Evolutionary conservation across 1,140 invertebrate genomes (phyloP), one percentile per base, ranked within the genome.

Genomic region (Zaprionus davidi): DNA sequence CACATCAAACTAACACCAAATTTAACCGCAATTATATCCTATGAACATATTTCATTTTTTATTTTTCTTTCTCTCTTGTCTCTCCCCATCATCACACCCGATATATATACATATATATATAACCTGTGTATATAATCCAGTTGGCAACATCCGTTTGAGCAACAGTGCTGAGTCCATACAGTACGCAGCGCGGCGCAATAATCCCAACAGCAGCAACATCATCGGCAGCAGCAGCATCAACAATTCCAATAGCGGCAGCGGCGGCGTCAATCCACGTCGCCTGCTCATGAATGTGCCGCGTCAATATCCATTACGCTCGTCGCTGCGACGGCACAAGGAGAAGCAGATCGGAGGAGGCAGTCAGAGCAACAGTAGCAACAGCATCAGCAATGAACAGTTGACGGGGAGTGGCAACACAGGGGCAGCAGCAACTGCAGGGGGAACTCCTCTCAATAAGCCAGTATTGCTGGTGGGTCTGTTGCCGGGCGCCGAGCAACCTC

Each of bases 131-230:
- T 67, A 28, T 58, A 46, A 59, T 34, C 38, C 58, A 94, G 94
- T 94, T 92, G 93, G 93, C 73, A 93, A 93, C 78, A 93, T 93
- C 80, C 95, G 95, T 76, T 91, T 96, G 76, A 96, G 95, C 76
- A 94, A 95, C 49, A 96, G 95, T 91, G 95, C 95, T 20, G 95
- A 96, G 87, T 96, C 95, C 15, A 94, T 96, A 53, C 94, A 95
- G 78, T 90, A 82, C 41, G 58, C 84, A 51, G 59, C 58, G 36
- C 95, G 95, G 79, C 94, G 95, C 74, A 67, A 58, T 41, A 85
- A 85, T 67, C 94, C 94, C 62, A 95, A 5, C 64, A 38, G 58
- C 44, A 57, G 28, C 26, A 96, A 95, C 76, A 94, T 94, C 49
- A 96, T 95, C 91, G 34, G 3, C 41, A 31, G 20, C 59, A 93